Conservation (phyloP, 2,797 vertebrate species). For the Heteromormyrus szaboi region DNA sequence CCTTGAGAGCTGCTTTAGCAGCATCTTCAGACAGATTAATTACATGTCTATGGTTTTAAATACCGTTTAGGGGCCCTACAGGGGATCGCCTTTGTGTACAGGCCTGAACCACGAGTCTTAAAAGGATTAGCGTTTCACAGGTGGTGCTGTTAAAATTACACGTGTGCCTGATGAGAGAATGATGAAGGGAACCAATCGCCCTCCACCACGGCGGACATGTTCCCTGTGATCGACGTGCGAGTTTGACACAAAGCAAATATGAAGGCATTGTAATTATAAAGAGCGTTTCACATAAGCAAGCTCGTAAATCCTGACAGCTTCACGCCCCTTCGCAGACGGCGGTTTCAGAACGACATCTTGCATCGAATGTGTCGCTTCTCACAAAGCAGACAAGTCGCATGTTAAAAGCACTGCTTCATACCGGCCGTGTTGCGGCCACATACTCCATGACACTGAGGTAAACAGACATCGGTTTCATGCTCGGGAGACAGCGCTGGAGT, state of each 20-base stretch:
- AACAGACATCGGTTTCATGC: background rate
- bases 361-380: background rate
- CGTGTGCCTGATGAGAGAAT: background rate
- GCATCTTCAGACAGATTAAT: slow-evolving; percentile 67
- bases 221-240: background rate
- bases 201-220: background rate
- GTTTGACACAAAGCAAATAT: slow-evolving; percentile 8
- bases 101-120: background rate
- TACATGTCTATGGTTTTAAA: slow-evolving; percentile 66
- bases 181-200: background rate
- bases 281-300: background rate
- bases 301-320: background rate
- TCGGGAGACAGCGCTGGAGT: background rate
- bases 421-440: background rate
- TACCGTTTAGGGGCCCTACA: slow-evolving; percentile 47
- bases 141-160: background rate
- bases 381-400: background rate
- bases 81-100: slow-evolving; percentile 45
- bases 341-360: background rate
- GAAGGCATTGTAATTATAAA: slow-evolving; percentile 5
- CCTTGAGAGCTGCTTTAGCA: slow-evolving; percentile 55
- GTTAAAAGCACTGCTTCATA: background rate
- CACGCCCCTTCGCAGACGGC: background rate
- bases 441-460: background rate
- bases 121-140: background rate